Base-by-base conservation (phyloP, 35 echinoderm and acorn worm genomes). In the Amphiura filiformis region DNA sequence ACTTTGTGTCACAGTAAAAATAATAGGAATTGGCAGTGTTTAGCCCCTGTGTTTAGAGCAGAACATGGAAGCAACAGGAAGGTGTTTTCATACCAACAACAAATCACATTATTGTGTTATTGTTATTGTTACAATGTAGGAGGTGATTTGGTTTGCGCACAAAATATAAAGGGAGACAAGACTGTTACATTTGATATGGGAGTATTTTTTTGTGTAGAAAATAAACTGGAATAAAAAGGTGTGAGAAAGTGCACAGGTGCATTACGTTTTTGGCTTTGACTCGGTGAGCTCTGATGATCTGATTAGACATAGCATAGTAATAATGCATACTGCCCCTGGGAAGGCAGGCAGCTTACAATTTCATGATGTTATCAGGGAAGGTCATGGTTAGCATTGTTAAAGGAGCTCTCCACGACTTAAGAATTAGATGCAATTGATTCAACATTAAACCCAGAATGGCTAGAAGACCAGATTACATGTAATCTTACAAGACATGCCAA, bases 251-350 rank as follows among this genome's bases (percentile, higher is more conserved):
- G 61, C 61, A 70, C 61, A 70, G 61, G 61, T 70, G 61, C 26
- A 52, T 52, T 7, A 20, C 44, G 15, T 15, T 70, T 70, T 70
- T 70, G 61, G 61, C 28, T 70, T 26, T n/a, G n/a, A n/a, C n/a
- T n/a, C n/a, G n/a, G 61, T 70, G 61, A 70, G 17, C 17, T 18
- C 28, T 70, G 15, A 70, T 70, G 61, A 70, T 70, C 7, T 70
- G 61, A 70, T 70, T 70, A 70, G 61, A 70, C 28, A 70, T 70
- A 70, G 61, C 61, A 70, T 70, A 70, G 26, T 70, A 70, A 70
- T 70, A 70, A 70, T 70, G 61, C 61, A 3, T 11, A 70, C 61
- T 70, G 61, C 61, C 61, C 61, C 61, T 26, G 61, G 61, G 17
- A 70, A 70, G 28, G 61, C 28, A 18, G 28, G 1, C 7, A 30